Conservation (phyloP, 2,113 vertebrate species). For the Lonchura striata region DNA sequence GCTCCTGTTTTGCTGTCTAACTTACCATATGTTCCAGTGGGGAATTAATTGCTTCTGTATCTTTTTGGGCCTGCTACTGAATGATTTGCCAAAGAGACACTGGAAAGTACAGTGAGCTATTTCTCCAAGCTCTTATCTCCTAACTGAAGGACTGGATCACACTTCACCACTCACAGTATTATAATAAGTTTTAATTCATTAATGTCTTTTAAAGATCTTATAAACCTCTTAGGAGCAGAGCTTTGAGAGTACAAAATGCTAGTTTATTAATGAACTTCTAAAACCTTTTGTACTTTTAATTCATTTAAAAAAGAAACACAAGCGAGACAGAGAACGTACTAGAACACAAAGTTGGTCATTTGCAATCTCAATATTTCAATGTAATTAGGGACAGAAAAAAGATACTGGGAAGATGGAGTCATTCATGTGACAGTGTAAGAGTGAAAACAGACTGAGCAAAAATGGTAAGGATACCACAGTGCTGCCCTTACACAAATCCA, state of each 20-base stretch:
- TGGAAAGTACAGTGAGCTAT: neutral
- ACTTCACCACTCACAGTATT: neutral
- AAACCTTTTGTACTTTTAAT: neutral
- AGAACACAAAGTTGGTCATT: neutral
- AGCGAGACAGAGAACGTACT: neutral
- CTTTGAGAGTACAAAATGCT: neutral
- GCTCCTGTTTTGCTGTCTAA: neutral
- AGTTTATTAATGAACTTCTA: conserved; percentile 6
- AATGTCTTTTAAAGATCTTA: conserved; percentile 11
- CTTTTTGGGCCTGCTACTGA: neutral
- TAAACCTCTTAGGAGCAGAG: neutral
- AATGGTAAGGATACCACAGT: neutral
- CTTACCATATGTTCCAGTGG: neutral
- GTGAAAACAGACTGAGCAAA: neutral
- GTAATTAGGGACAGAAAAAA: neutral
- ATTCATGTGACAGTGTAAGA: neutral
- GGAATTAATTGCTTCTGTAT: neutral
- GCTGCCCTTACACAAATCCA: neutral
- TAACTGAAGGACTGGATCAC: conserved; percentile 5
- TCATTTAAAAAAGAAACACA: neutral
- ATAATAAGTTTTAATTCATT: conserved; percentile 3
- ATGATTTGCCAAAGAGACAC: neutral
- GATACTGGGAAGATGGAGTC: neutral
- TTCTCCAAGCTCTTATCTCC: conserved; percentile 6
- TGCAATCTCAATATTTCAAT: neutral